phyloP scores from a whole-genome alignment of 2,113 vertebrate genomes.

The Salvelinus fontinalis region DNA sequence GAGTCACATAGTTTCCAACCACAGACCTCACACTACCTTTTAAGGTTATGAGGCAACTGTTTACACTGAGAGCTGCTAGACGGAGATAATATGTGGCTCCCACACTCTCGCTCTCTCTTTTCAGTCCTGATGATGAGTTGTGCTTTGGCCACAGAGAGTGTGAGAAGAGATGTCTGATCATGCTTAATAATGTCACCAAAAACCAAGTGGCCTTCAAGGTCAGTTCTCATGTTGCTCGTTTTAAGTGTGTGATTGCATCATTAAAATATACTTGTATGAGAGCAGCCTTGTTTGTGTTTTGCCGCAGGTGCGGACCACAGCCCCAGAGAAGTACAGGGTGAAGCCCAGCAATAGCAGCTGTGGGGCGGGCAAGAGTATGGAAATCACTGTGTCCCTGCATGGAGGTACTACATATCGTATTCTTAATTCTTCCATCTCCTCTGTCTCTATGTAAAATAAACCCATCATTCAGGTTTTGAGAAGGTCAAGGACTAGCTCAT shows the following conservation, averaged over 20 bases:
- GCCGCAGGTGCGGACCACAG: constrained; percentile 83
- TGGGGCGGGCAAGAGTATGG: constrained; percentile 79
- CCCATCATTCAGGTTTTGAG: not conserved
- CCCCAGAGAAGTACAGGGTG: constrained; percentile 87
- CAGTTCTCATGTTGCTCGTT: constrained; percentile 24
- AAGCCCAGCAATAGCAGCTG: constrained; percentile 86
- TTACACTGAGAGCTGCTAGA: too few species aligned
- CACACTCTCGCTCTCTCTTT: not conserved
- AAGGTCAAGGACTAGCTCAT: not conserved
- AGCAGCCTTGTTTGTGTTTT: not conserved
- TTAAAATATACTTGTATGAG: not conserved
- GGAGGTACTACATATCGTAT: constrained; percentile 71
- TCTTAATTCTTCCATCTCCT: not conserved
- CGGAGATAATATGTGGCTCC: too few species aligned
- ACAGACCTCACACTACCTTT: not conserved
- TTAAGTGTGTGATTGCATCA: not conserved
- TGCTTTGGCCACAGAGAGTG: constrained; percentile 83
- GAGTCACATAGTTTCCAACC: not conserved
- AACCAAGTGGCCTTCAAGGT: constrained; percentile 88
- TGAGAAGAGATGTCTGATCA: constrained; percentile 85
- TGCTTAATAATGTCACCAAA: constrained; percentile 85
- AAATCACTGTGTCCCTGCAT: constrained; percentile 83
- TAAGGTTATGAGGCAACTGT: constrained; percentile 11
- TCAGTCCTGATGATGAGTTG: constrained; percentile 84
- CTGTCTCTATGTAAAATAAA: not conserved